Percentiles rank a stretch among this genome's conserved stretches.
Conservation (phyloP, 1,140 invertebrate genomes). For the Orius laevigatus region DNA sequence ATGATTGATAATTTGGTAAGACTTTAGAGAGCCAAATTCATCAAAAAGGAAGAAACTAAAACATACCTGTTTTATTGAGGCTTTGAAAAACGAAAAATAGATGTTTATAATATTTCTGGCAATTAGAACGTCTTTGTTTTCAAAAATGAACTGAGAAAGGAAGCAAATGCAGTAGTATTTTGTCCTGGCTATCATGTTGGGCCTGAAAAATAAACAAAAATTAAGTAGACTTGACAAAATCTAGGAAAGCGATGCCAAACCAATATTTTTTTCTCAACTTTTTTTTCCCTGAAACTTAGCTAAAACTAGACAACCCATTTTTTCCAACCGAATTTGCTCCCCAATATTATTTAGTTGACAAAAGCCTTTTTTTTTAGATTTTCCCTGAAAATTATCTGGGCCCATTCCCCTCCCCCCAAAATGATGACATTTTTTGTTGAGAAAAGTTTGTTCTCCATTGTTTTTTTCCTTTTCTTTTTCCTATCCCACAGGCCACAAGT, state of each 20-base stretch:
- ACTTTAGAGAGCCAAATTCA: neutral
- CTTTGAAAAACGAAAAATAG: conserved; percentile 95
- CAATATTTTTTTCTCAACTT: neutral
- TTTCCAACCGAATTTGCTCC: too few relatives aligned
- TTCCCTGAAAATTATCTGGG: too few relatives aligned
- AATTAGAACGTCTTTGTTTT: conserved; percentile 51
- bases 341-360: too few relatives aligned
- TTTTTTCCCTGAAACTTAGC: too few relatives aligned
- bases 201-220: conserved; percentile 25
- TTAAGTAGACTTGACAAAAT: neutral
- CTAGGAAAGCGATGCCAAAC: neutral
- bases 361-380: too few relatives aligned
- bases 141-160: conserved; percentile 61
- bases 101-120: conserved; percentile 70
- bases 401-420: too few relatives aligned
- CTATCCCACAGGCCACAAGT: too few relatives aligned
- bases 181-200: conserved; percentile 65
- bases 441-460: too few relatives aligned
- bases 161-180: conserved; percentile 92
- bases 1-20: conserved; percentile 6
- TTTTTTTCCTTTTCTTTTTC: too few relatives aligned
- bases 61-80: conserved; percentile 59
- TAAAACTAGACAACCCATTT: too few relatives aligned
- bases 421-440: too few relatives aligned
- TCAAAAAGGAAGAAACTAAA: neutral